Evolutionary conservation across 2,797 vertebrate genomes (phyloP), one percentile per base, ranked within the genome.

Genomic region (Coccyzus lansbergi): DNA sequence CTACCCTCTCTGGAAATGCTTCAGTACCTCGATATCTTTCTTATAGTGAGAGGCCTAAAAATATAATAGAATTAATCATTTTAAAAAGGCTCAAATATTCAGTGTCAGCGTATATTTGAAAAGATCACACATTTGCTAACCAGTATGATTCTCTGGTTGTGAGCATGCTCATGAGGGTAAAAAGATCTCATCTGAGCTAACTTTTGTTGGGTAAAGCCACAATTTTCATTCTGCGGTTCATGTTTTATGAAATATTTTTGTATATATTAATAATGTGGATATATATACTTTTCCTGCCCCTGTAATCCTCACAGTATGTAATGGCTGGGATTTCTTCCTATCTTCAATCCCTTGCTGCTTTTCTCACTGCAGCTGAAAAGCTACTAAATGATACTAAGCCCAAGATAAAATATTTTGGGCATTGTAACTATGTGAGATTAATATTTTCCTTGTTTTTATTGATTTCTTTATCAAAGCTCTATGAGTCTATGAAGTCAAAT

Each of bases 271-370:
- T 52, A 46, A 55, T 26, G 1, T 20, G 33, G 20, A 14, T 53
- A 8, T 44, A 52, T 34, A 10, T 8, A 0, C 26, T 31, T 19
- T 55, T 59, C 65, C 22, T 52, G 24, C 5, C 1, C 3, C 2
- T 10, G 3, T 56, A 58, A 40, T 58, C 15, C 11, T 67, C 70
- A 52, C 4, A 68, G 2, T 10, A 62, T 34, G 6, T 26, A 59
- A 42, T 14, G 6, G 2, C 9, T 58, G 13, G 4, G 10, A 55
- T 69, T 76, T 2, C n/a, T 46, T 71, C 38, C 4, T 56, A 5
- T 28, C 17, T 89, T 76, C 26, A 22, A 76, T 24, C 14, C 7
- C 7, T 31, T 81, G 3, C 1, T 2, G 0, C 13, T 58, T 72
- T 86, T 69, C 29, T 67, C 8, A 33, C 17, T 38, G 22, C 20